Evolutionary conservation across 2,113 vertebrate species (phyloP).

Genomic region (Sapajus apella): DNA sequence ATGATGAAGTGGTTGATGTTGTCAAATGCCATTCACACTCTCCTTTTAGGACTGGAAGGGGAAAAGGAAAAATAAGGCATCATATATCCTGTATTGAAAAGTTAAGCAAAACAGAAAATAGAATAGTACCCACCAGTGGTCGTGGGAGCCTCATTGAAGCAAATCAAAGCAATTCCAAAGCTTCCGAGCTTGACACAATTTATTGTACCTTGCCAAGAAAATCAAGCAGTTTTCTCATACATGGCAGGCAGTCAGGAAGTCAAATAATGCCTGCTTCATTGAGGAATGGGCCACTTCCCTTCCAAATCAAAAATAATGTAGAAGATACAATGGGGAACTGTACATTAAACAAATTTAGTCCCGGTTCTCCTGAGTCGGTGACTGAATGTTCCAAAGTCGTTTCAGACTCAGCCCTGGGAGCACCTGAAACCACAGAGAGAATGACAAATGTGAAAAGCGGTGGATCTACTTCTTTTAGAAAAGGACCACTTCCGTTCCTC

Average conservation of each 20-base stretch:
- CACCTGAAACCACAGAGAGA: not conserved
- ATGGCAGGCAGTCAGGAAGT: conserved; percentile 65
- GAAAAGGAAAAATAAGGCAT: conserved; percentile 54
- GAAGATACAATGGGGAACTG: not conserved
- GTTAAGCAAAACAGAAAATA: conserved; percentile 59
- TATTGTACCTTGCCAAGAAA: conserved; percentile 83
- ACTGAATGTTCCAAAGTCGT: not conserved
- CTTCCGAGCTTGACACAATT: conserved; percentile 63
- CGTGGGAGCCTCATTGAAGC: conserved; percentile 48
- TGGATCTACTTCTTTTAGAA: conserved; percentile 45
- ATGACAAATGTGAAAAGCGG: not conserved
- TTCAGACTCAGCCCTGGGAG: not conserved
- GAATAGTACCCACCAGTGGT: conserved; percentile 15
- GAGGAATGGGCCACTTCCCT: conserved; percentile 65
- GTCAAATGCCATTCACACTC: conserved; percentile 51
- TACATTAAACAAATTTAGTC: not conserved
- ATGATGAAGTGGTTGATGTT: not conserved
- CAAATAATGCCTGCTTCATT: conserved; percentile 33
- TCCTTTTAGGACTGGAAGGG: conserved; percentile 71
- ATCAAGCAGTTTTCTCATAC: conserved; percentile 71
- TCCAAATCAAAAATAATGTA: conserved; percentile 47
- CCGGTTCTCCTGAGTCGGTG: conserved; percentile 34
- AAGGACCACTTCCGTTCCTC: conserved; percentile 58
- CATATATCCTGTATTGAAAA: conserved; percentile 69
- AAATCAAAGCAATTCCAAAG: conserved; percentile 33